These are phyloP conservation scores for Cotesia vestalis DNA, from an alignment of 1,140 invertebrate genomes.

Conservation along the genomic window DNA sequence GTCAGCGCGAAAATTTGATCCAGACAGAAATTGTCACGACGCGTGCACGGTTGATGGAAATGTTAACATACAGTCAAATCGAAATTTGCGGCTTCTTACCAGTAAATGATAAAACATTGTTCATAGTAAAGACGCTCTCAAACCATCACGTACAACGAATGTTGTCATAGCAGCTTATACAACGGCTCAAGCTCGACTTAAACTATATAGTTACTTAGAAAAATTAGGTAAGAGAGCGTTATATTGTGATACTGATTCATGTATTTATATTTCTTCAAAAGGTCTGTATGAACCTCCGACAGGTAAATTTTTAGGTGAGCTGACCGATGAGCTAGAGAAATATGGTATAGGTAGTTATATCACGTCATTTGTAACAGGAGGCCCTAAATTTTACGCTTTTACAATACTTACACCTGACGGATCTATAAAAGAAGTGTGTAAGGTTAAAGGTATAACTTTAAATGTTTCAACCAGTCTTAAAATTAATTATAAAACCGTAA, in stretches of 20 bases:
- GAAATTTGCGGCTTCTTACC: slow-evolving; percentile 38
- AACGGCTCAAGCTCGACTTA: slow-evolving; percentile 57
- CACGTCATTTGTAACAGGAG: slow-evolving; percentile 37
- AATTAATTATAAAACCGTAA: slow-evolving; percentile 32
- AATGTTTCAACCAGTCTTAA: slow-evolving; percentile 26
- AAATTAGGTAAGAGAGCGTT: slow-evolving; percentile 48
- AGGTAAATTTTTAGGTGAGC: slow-evolving; percentile 51
- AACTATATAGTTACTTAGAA: slow-evolving; percentile 57
- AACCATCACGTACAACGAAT: slow-evolving; percentile 43
- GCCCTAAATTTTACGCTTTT: slow-evolving; percentile 35
- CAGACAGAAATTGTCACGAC: slow-evolving; percentile 47
- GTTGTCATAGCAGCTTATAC: slow-evolving; percentile 55
- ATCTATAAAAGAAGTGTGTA: slow-evolving; percentile 22
- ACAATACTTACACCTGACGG: slow-evolving; percentile 18
- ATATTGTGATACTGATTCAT: slow-evolving; percentile 61
- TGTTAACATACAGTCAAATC: slow-evolving; percentile 46
- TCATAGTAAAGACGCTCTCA: slow-evolving; percentile 37
- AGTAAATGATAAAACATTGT: slow-evolving; percentile 44
- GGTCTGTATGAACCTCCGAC: slow-evolving; percentile 35
- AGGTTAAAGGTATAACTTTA: slow-evolving; percentile 34
- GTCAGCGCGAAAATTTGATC: slow-evolving; percentile 44
- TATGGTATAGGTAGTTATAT: slow-evolving; percentile 43
- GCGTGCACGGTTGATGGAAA: slow-evolving; percentile 43
- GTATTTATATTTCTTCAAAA: slow-evolving; percentile 45
- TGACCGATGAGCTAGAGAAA: slow-evolving; percentile 47